These are phyloP conservation scores for Porites australiensis DNA, from an alignment of 64 coral and sea anemone species.

Conservation along the genomic window DNA sequence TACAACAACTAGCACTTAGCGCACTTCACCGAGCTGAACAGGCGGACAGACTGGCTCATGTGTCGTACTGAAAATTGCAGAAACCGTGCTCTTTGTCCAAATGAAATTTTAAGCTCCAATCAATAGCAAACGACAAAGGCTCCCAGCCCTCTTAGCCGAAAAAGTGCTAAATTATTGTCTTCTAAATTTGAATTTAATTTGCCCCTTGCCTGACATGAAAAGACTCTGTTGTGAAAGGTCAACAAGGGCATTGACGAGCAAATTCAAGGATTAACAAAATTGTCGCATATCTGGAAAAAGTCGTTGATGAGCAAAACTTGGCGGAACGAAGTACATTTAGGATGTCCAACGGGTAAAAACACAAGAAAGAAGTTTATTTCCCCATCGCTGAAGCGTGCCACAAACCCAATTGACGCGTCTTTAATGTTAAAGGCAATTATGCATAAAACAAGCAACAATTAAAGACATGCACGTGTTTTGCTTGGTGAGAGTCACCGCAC, in stretches of 20 bases:
- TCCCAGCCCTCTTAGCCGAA: constrained; percentile 10
- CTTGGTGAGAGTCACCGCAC: constrained; percentile 17
- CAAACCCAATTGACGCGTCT: background rate
- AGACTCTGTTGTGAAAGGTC: constrained; percentile 6
- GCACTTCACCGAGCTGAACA: no score
- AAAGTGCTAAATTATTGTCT: constrained; percentile 30
- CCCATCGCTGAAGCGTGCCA: constrained; percentile 14
- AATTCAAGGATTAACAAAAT: background rate
- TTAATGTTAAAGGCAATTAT: constrained; percentile 45
- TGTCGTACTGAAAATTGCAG: constrained; percentile 7
- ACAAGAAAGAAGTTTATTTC: constrained; percentile 3
- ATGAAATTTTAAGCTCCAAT: constrained; percentile 6
- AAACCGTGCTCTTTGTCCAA: constrained; percentile 12
- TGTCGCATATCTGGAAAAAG: background rate
- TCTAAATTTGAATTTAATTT: constrained; percentile 40
- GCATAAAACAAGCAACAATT: constrained; percentile 40
- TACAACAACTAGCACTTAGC: background rate
- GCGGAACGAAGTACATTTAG: background rate
- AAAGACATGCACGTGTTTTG: constrained; percentile 34
- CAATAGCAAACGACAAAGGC: background rate
- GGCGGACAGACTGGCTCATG: background rate
- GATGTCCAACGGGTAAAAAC: background rate
- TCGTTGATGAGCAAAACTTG: background rate
- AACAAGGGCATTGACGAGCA: background rate
- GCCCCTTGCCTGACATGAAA: background rate